These are phyloP conservation scores for Microtus californicus DNA, from an alignment of 2,797 vertebrate species.

Conservation along the genomic window DNA sequence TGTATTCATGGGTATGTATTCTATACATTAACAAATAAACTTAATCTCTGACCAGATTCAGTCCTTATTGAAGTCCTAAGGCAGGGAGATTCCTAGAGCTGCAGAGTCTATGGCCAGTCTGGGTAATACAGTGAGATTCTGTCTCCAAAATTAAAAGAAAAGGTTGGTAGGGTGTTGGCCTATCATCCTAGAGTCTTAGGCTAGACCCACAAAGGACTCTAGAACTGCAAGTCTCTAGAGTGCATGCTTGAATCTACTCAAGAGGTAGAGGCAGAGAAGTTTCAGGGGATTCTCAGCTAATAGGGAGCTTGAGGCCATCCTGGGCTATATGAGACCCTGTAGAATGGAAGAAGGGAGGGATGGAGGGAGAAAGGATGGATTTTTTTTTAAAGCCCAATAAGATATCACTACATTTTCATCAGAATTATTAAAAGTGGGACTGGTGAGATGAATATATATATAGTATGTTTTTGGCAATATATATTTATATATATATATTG, in stretches of 20 bases:
- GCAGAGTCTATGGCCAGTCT: not conserved
- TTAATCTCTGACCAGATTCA: too few relatives aligned
- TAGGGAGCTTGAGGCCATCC: not conserved
- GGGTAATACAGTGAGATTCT: not conserved
- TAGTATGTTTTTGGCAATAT: not conserved
- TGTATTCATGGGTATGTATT: not conserved
- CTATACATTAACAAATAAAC: not conserved
- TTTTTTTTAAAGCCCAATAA: not conserved
- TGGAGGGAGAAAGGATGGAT: too few relatives aligned
- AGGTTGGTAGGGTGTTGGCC: not conserved
- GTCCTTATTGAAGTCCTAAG: not conserved
- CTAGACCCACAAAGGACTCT: not conserved
- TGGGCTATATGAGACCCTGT: not conserved
- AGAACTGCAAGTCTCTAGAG: too few relatives aligned
- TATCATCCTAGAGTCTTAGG: not conserved
- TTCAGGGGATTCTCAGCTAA: not conserved
- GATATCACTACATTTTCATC: not conserved
- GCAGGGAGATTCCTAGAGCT: not conserved
- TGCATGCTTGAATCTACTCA: not conserved
- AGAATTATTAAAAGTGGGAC: not conserved
- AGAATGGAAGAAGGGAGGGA: not conserved
- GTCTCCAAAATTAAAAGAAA: not conserved
- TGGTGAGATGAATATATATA: not conserved
- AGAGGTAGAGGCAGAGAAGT: not conserved
- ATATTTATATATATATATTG: not conserved